Evolutionary conservation across 2,797 vertebrate genomes (phyloP).

Genomic region (Thalassophryne amazonica): DNA sequence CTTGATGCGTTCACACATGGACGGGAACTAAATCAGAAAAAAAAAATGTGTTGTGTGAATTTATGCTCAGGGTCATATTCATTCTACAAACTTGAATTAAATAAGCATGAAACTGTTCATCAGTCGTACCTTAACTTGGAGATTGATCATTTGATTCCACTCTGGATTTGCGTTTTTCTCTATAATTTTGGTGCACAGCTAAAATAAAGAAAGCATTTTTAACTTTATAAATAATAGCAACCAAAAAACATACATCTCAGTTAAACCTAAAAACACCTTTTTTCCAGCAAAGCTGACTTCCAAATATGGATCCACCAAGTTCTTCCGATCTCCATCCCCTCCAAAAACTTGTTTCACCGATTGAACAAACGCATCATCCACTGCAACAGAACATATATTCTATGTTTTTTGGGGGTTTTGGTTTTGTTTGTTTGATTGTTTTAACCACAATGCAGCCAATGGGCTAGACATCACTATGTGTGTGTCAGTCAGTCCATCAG

Average conservation of each 20-base stretch:
- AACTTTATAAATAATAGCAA: no score
- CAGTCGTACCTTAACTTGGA: slow-evolving; percentile 89
- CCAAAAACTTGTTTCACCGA: slow-evolving; percentile 91
- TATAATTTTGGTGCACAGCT: slow-evolving; percentile 90
- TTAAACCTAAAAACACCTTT: slow-evolving; percentile 78
- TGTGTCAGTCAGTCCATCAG: no score
- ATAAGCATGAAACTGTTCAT: neutral
- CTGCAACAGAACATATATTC: slow-evolving; percentile 63
- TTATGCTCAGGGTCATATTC: neutral
- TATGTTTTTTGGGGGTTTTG: neutral
- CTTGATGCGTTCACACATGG: slow-evolving; percentile 93
- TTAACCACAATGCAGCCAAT: no score
- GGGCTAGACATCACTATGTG: no score
- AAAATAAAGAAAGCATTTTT: slow-evolving; percentile 19
- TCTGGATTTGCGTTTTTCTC: slow-evolving; percentile 97
- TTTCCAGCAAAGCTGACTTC: slow-evolving; percentile 97
- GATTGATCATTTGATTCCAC: slow-evolving; percentile 92
- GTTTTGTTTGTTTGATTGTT: no score
- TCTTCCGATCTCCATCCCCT: slow-evolving; percentile 88
- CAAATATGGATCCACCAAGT: slow-evolving; percentile 95
- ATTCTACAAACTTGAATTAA: neutral
- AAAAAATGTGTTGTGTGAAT: neutral
- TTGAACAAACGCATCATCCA: slow-evolving; percentile 95
- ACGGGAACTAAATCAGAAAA: slow-evolving; percentile 89
- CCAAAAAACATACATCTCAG: neutral